phyloP scores from a whole-genome alignment of 2,888 invertebrate genomes.

The Uloborus plumipes region DNA sequence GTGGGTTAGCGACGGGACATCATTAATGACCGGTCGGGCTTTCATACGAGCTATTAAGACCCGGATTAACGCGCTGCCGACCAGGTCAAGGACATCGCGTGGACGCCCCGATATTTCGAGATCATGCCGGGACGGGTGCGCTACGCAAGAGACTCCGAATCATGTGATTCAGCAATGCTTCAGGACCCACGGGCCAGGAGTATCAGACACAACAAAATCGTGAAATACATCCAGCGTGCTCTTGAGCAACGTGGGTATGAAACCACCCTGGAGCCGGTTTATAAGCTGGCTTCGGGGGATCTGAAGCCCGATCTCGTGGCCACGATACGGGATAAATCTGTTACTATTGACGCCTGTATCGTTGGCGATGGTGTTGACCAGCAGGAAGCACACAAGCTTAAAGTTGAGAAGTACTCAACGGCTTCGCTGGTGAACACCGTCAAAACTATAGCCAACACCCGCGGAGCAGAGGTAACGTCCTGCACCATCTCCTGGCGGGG shows the following conservation, averaged over 20 bases:
- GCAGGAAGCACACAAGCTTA: background rate
- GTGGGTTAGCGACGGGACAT: background rate
- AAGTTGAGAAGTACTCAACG: too few relatives aligned
- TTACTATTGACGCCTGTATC: too few relatives aligned
- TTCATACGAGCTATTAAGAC: background rate
- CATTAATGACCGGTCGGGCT: background rate
- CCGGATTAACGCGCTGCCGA: background rate
- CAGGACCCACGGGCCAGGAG: background rate
- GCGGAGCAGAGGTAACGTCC: background rate
- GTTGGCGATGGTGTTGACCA: background rate
- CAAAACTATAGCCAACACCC: background rate
- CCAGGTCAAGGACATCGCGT: background rate
- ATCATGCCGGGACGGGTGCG: background rate
- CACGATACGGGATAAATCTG: background rate
- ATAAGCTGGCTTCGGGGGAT: background rate
- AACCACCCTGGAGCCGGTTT: background rate
- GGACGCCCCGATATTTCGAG: background rate
- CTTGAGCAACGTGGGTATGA: background rate
- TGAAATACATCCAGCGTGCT: background rate
- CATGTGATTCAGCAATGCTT: slow-evolving; percentile 12
- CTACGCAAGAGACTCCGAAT: background rate
- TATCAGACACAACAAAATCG: background rate
- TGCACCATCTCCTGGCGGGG: background rate
- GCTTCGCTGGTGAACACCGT: too few relatives aligned
- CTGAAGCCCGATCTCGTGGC: slow-evolving; percentile 12